Evolutionary conservation across 2,888 invertebrate species (phyloP).

Genomic region (Beris chalybata): DNA sequence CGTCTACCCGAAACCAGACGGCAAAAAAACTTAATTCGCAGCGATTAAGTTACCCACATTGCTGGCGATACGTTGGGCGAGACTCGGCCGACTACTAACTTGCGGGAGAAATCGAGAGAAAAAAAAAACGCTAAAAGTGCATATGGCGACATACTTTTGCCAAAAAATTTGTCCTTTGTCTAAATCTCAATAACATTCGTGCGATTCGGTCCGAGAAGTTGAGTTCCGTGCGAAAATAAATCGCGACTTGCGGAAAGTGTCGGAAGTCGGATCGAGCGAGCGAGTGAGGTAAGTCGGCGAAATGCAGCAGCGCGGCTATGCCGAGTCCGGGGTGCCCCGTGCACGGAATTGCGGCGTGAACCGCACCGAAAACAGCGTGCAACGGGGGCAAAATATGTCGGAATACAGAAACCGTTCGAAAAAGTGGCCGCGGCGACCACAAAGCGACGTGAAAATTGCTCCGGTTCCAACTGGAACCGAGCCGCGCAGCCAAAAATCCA

Average conservation of each 20-base stretch:
- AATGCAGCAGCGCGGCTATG: constrained; percentile 5
- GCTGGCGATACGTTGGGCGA: no score
- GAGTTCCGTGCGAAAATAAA: background rate
- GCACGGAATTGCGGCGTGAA: constrained; percentile 5
- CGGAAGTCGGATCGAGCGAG: background rate
- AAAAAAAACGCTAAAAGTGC: constrained; percentile 35
- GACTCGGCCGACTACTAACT: no score
- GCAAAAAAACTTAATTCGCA: no score
- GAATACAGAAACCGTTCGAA: constrained; percentile 2
- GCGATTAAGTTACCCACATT: no score
- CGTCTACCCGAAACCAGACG: background rate
- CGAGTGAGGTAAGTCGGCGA: constrained; percentile 4
- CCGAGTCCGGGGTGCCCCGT: constrained; percentile 7
- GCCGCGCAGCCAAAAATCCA: no score
- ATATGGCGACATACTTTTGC: constrained; percentile 37
- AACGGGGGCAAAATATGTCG: constrained; percentile 2
- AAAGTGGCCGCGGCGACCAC: no score
- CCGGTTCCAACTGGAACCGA: no score
- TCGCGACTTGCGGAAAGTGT: constrained; percentile 10
- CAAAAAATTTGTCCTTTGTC: constrained; percentile 13
- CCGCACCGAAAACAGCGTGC: no score
- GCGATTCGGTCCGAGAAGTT: constrained; percentile 9
- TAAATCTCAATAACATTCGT: constrained; percentile 9
- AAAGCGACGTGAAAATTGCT: no score
- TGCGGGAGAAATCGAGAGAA: constrained; percentile 3